These are phyloP conservation scores for Cheilinus undulatus DNA, from an alignment of 2,113 vertebrate genomes.

Conservation along the genomic window DNA sequence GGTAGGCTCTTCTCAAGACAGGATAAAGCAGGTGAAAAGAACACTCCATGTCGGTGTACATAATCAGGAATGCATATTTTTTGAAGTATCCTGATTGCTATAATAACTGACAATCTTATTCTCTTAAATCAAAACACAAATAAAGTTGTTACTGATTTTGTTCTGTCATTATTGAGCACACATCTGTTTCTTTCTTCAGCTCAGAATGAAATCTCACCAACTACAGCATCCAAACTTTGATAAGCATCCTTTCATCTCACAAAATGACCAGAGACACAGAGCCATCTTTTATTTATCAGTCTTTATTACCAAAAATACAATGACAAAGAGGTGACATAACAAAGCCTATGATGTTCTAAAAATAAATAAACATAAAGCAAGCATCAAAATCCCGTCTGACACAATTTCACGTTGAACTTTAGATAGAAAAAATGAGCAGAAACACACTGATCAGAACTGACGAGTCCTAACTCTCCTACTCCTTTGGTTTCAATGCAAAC, in stretches of 20 bases:
- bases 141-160: too few relatives aligned
- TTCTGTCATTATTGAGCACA: too few relatives aligned
- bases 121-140: too few relatives aligned
- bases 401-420: conserved; percentile 81
- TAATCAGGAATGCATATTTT: too few relatives aligned
- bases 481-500: conserved; percentile 85
- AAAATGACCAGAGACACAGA: background rate
- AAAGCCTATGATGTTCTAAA: conserved; percentile 92
- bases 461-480: conserved; percentile 43
- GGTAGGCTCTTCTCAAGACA: too few relatives aligned
- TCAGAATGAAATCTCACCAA: background rate
- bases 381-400: conserved; percentile 86
- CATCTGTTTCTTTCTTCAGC: background rate
- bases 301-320: conserved; percentile 98
- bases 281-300: conserved; percentile 18
- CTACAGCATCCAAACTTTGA: background rate
- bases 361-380: conserved; percentile 88
- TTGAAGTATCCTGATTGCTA: too few relatives aligned
- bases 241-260: background rate
- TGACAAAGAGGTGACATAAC: conserved; percentile 89
- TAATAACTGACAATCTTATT: too few relatives aligned
- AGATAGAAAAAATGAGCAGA: conserved; percentile 48
- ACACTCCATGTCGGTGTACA: too few relatives aligned
- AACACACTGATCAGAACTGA: conserved; percentile 72
- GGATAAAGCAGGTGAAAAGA: too few relatives aligned